phyloP scores from a whole-genome alignment of 2,888 invertebrate genomes.

The Pterostichus niger region DNA sequence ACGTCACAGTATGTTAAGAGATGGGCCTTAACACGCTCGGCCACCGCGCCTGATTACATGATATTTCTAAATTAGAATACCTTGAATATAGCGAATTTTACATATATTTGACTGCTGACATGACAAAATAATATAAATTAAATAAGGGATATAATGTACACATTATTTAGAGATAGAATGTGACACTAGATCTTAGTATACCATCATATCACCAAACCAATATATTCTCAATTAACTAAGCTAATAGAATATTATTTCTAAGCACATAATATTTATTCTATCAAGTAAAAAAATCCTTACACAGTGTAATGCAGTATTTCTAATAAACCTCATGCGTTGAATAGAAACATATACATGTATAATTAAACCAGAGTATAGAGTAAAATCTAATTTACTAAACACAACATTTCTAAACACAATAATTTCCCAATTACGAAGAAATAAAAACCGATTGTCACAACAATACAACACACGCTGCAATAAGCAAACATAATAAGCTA shows the following conservation, averaged over 20 bases:
- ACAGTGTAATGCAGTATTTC: not conserved
- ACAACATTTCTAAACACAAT: slow-evolving; percentile 66
- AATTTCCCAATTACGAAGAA: slow-evolving; percentile 62
- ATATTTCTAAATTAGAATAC: too few relatives aligned
- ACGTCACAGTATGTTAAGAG: too few relatives aligned
- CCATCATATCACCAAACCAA: too few relatives aligned
- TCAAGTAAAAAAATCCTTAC: not conserved
- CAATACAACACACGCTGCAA: slow-evolving; percentile 37
- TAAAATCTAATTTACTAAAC: slow-evolving; percentile 66
- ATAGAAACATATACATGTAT: slow-evolving; percentile 22
- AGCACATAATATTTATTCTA: not conserved
- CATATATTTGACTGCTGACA: too few relatives aligned
- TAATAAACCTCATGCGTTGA: slow-evolving; percentile 15
- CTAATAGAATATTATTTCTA: not conserved
- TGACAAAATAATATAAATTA: too few relatives aligned
- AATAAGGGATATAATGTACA: too few relatives aligned
- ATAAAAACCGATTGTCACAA: slow-evolving; percentile 60
- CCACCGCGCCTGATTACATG: too few relatives aligned
- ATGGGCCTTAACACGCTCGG: too few relatives aligned
- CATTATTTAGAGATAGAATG: too few relatives aligned
- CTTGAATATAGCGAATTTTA: too few relatives aligned
- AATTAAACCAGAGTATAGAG: slow-evolving; percentile 28
- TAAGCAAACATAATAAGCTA: slow-evolving; percentile 65
- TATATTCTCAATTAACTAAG: too few relatives aligned
- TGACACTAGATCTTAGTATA: too few relatives aligned